Base-by-base conservation (phyloP, 2,888 invertebrate species). In the Plagodis dolabraria region DNA sequence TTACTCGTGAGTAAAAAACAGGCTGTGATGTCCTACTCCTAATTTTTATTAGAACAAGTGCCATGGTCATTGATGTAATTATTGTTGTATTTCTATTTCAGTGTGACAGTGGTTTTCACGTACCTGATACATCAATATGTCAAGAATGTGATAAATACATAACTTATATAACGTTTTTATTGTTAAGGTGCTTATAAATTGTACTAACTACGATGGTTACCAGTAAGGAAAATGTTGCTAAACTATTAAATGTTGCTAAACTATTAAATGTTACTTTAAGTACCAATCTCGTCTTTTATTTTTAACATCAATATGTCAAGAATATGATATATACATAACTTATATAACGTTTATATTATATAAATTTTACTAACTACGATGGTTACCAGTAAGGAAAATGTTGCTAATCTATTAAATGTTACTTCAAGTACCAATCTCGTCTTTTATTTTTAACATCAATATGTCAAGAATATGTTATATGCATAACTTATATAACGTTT, bases 111-210 rank as follows among this genome's bases (percentile, higher is more conserved):
- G 85, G 76, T 87, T 70, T 79, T 92, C 77, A 86, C 86, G 80
- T 91, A 83, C 91, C 84, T 92, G 87, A 80, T 85, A 72, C 89
- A 87, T 60, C 87, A 79, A 71, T 91, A 86, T 84, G 69, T 86
- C 81, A 82, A 77, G 77, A 83, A 69, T 81, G 79, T 85, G 71
- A 79, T 86, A 74, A 71, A 74, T 66, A 65, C 62, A 50, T 77
- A 75, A 63, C 56, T 40, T 58, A 44, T 53, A 34, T 59, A 46
- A 45, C 48, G 47, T 56, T 60, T 33, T 54, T 65, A 60, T 40
- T 53, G 60, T 57, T 61, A 68, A 61, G 64, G 52, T 53, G 43
- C 52, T 60, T 50, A 36, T 60, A 61, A 57, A 57, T 49, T 65
- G 65, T 63, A 59, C 63, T 59, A 65, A 66, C 43, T 53, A 35